Evolutionary conservation across 2,113 vertebrate species (phyloP).

Genomic region (Argyrosomus japonicus): DNA sequence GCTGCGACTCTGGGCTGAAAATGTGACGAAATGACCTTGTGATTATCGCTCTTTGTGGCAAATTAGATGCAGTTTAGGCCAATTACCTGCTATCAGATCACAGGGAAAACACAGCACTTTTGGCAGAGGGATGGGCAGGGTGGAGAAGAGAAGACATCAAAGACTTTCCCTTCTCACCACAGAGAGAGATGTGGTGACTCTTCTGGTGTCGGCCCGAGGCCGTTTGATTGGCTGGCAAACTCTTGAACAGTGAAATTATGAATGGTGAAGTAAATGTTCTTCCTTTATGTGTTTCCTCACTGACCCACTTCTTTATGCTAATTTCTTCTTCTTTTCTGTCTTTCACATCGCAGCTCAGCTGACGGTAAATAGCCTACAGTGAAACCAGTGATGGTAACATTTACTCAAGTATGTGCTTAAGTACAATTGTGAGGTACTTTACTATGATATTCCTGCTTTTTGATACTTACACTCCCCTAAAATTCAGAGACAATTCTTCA

Average conservation of each 20-base stretch:
- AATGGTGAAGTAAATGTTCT: neutral
- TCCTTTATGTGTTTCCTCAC: neutral
- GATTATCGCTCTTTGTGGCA: constrained; percentile 87
- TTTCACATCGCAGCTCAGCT: neutral
- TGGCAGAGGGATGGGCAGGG: neutral
- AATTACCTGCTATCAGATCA: constrained; percentile 87
- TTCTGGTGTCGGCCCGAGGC: constrained; percentile 1
- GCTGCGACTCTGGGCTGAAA: neutral
- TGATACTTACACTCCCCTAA: too few species aligned
- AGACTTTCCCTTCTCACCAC: constrained; percentile 58
- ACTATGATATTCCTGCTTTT: too few species aligned
- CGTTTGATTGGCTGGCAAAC: neutral
- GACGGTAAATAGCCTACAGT: neutral
- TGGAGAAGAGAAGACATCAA: constrained; percentile 4
- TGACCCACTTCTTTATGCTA: neutral
- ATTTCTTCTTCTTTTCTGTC: neutral
- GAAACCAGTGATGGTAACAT: too few species aligned
- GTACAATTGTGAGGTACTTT: neutral
- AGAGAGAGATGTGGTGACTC: constrained; percentile 14
- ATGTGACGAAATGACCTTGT: constrained; percentile 77
- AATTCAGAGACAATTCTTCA: too few species aligned
- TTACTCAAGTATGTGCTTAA: neutral
- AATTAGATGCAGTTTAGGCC: constrained; percentile 90
- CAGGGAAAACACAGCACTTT: constrained; percentile 83
- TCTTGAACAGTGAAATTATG: constrained; percentile 1